Base-by-base conservation (phyloP, 2,113 vertebrate species). In the Platanista minor region DNA sequence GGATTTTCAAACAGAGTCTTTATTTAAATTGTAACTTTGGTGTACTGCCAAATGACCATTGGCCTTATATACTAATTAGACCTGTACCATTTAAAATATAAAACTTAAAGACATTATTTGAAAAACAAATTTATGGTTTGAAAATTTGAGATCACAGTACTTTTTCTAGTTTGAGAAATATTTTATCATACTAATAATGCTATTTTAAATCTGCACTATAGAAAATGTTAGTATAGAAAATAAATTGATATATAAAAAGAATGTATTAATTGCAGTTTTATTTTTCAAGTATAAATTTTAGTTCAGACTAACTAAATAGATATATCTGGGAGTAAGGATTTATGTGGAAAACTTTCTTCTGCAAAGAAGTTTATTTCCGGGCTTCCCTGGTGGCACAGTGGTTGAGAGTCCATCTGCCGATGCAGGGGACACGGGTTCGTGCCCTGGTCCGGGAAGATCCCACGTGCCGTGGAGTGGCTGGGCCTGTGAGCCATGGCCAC, bases 41-140 rank as follows among this genome's bases (percentile, higher is more conserved):
- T 95, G 20, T 61, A 81, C 25, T 92, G 91, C 96, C 95, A 97
- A 92, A 92, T 90, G 61, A 93, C 97, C 95, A 97, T 97, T 81
- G 96, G 91, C 66, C 33, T 93, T 72, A 52, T 82, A 84, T 93
- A 91, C 66, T 97, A 97, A 97, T 98, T 95, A 93, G 81, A 92
- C 15, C 31, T 66, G 7, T 90, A 72, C 15, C 39, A 75, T 77
- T 96, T 94, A 81, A 94, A 94, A 87, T 52, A 91, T 41, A 83
- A 31, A 96, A 71, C 25, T 92, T 91, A 88, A 77, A 54, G 27
- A 46, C 5, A 69, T 82, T 77, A 71, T 77, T 90, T 62, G 20
- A 90, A 90, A 87, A 31, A 43, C 43, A n/a, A 27, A 46, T 86
- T 97, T 88, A 88, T 8, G 75, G 3, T 41, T 92, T 94, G 46